A percentile compares a stretch with the other conserved stretches of the same genome.
These are phyloP conservation scores for Bedellia somnulentella DNA, from an alignment of 2,888 invertebrate species.

Conservation along the genomic window DNA sequence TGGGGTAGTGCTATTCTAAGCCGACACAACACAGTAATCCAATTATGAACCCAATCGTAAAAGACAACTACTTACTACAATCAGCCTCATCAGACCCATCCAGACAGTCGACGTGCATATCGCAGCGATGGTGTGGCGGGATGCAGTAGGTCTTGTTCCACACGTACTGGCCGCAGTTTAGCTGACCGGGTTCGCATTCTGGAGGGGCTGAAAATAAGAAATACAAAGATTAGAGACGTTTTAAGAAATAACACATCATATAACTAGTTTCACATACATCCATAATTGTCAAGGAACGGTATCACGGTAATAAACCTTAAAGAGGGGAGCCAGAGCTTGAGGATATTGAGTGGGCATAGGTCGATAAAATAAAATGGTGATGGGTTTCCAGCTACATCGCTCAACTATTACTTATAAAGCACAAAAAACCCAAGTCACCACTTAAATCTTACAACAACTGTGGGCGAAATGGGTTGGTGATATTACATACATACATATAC, in stretches of 20 bases:
- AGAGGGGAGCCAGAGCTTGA: background rate
- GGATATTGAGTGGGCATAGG: background rate
- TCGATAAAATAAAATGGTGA: too few relatives aligned
- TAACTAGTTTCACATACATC: background rate
- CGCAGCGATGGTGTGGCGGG: conserved; percentile 90
- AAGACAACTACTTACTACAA: conserved; percentile 93
- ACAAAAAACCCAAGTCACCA: too few relatives aligned
- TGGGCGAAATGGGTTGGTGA: too few relatives aligned
- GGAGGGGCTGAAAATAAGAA: conserved; percentile 74
- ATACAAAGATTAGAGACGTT: conserved; percentile 18
- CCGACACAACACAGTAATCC: too few relatives aligned
- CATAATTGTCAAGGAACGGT: too few relatives aligned
- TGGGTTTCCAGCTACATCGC: too few relatives aligned
- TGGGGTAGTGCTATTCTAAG: too few relatives aligned
- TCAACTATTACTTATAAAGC: too few relatives aligned
- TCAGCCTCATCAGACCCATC: conserved; percentile 94
- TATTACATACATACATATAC: too few relatives aligned
- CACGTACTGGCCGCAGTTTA: conserved; percentile 90
- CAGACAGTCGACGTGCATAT: conserved; percentile 92
- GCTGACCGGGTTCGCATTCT: conserved; percentile 88
- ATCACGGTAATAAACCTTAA: background rate
- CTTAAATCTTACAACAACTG: too few relatives aligned
- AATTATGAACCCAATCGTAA: background rate
- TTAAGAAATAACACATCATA: too few relatives aligned
- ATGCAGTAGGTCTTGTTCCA: conserved; percentile 97